Base-by-base conservation (phyloP, 2,888 invertebrate species). In the Catocala fraxini region DNA sequence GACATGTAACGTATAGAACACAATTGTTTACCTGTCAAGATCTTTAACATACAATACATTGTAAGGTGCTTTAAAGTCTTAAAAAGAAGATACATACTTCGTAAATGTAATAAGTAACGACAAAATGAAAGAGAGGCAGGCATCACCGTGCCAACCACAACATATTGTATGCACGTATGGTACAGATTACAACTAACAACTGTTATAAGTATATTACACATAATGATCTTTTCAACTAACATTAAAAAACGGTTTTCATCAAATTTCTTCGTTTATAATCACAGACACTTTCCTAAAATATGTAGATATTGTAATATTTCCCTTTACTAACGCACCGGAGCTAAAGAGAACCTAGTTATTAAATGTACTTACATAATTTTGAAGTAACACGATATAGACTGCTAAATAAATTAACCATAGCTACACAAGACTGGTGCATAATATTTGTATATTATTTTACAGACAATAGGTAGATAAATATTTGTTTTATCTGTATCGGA, bases 201-300 rank as follows among this genome's bases (percentile, higher is more conserved):
- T 75, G 68, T 70, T 75, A 69, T 70, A 68, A 68, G 77, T 81
- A 85, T 86, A 78, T 77, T 80, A 80, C 84, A 88, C 82, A 89
- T 87, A 89, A 88, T 84, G 80, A 87, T 81, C 82, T 84, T 86
- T 83, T 84, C 82, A 85, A 86, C 88, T 90, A 87, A 89, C 84
- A 88, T 86, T 87, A 87, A 87, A 59, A 85, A 90, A 91, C 86
- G 85, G 88, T 87, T 91, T 88, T 88, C 90, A 87, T 89, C 90
- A 90, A 91, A 87, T 92, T 93, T 92, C 90, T 88, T 92, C 92
- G 88, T 91, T 93, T 89, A 92, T 91, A 92, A 94, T 94, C 93
- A 93, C 93, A 94, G 93, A 93, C 93, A 92, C 92, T 94, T 94
- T 93, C 91, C 92, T 93, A 93, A 91, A 91, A 89, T 92, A 93